Base-by-base conservation (phyloP, 64 coral and sea anemone genomes). In the Pachyseris speciosa region DNA sequence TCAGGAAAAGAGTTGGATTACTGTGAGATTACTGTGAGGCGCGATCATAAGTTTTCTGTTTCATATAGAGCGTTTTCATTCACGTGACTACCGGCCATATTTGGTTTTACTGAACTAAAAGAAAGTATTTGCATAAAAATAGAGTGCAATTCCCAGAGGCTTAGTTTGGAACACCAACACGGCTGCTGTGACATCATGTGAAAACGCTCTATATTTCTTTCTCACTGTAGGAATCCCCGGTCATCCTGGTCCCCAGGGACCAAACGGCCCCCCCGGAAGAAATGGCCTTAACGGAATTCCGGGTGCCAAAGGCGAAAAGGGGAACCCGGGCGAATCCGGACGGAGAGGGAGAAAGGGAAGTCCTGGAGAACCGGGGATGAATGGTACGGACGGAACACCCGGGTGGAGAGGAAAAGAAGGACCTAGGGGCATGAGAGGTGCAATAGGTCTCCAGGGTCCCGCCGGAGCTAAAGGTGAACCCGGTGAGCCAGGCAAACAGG, bases 391-490 rank as follows among this genome's bases (percentile, higher is more conserved):
- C 69, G 95, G 95, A 86, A 2, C 38, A 20, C 95, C 95, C 26
- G 95, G 95, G 20, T 97, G 91, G 91, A 87, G 95, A 52, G 95
- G 95, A 1, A 97, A 97, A 34, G 66, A 87, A 41, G 95, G 95
- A 20, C 95, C 91, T 12, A 84, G 95, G 63, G 95, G 95, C 5
- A 77, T 92, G 5, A 84, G 90, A 73, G 95, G 95, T 2, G 78
- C 91, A 4, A 78, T 27, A 33, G 95, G 95, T 10, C 80, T 63
- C 42, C 47, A 78, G 3, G 91, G 95, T 11, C 36, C 52, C 6
- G 17, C 69, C 2, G 95, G 95, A 33, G 64, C 34, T 1, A 60
- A 74, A 12, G 95, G 91, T 32, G 31, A 92, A 45, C 79, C 78
- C 1, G 95, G 91, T 12, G 33, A 19, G 28, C 77, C 90, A 0